These are phyloP conservation scores for Leptinotarsa rubiginosa DNA, from an alignment of 2,888 invertebrate species.

Conservation along the genomic window DNA sequence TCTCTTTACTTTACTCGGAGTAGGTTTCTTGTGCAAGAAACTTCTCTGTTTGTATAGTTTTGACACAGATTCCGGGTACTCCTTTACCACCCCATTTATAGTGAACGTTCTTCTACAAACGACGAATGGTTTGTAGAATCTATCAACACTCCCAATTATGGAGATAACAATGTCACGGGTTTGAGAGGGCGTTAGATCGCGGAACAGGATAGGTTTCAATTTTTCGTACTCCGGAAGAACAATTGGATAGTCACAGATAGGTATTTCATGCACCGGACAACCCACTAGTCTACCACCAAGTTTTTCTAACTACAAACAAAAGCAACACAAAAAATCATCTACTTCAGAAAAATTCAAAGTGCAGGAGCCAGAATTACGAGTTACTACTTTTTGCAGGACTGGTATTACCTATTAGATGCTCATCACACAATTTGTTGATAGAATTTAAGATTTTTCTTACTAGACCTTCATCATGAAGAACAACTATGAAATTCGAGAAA, in stretches of 20 bases:
- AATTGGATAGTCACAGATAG: constrained; percentile 53
- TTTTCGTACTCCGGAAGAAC: constrained; percentile 49
- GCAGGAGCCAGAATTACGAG: constrained; percentile 17
- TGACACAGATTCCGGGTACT: constrained; percentile 54
- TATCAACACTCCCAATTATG: constrained; percentile 64
- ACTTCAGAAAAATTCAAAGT: constrained; percentile 23
- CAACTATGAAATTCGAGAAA: no score
- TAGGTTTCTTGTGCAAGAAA: constrained; percentile 51
- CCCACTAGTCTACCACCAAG: constrained; percentile 51
- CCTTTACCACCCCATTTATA: constrained; percentile 63
- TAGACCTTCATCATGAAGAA: no score
- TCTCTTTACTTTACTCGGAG: constrained; percentile 38
- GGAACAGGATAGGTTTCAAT: constrained; percentile 51
- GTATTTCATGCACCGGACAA: constrained; percentile 54
- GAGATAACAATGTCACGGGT: constrained; percentile 58
- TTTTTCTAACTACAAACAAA: constrained; percentile 62
- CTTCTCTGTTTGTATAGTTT: constrained; percentile 48
- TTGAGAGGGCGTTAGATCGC: constrained; percentile 45
- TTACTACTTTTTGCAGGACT: not conserved
- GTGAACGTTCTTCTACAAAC: constrained; percentile 61
- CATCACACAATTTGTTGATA: no score
- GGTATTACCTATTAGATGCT: no score
- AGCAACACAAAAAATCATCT: constrained; percentile 40
- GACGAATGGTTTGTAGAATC: constrained; percentile 64
- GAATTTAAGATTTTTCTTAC: no score